A percentile compares a stretch with the other conserved stretches of the same genome.
These are phyloP conservation scores for Echeneis naucrates DNA, from an alignment of 2,797 vertebrate species.

Conservation along the genomic window DNA sequence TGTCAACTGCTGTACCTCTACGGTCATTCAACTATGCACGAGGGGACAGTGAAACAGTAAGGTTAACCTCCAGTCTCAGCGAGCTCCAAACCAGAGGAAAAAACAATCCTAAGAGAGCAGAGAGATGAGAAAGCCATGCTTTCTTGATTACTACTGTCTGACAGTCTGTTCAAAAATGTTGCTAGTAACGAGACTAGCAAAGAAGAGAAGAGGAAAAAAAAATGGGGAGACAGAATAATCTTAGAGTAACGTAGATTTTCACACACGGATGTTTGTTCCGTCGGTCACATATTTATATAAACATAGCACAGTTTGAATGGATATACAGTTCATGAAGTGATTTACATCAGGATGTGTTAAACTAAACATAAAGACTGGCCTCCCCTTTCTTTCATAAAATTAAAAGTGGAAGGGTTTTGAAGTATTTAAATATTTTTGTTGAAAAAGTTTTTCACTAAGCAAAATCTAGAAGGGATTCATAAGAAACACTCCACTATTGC, in stretches of 20 bases:
- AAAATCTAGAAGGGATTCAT: background rate
- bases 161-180: slow-evolving; percentile 42
- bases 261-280: slow-evolving; percentile 2
- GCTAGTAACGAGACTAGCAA: slow-evolving; percentile 34
- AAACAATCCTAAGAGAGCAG: slow-evolving; percentile 12
- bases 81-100: slow-evolving; percentile 23
- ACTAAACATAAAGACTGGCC: slow-evolving; percentile 10
- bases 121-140: slow-evolving; percentile 39
- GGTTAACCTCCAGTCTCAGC: slow-evolving; percentile 42
- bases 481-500: background rate
- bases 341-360: slow-evolving; percentile 14
- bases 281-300: background rate
- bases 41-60: slow-evolving; percentile 17
- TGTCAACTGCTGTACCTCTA: background rate
- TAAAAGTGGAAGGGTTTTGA: background rate
- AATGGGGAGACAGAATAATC: background rate
- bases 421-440: too few species aligned
- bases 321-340: background rate
- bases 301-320: slow-evolving; percentile 2
- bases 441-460: too few species aligned
- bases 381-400: background rate
- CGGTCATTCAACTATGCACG: slow-evolving; percentile 22
- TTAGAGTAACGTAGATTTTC: slow-evolving; percentile 20
- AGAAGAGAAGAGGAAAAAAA: background rate
- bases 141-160: slow-evolving; percentile 61